Evolutionary conservation across 2,113 vertebrate species (phyloP), one percentile per base, ranked within the genome.

Genomic region (Syrmaticus mikado): DNA sequence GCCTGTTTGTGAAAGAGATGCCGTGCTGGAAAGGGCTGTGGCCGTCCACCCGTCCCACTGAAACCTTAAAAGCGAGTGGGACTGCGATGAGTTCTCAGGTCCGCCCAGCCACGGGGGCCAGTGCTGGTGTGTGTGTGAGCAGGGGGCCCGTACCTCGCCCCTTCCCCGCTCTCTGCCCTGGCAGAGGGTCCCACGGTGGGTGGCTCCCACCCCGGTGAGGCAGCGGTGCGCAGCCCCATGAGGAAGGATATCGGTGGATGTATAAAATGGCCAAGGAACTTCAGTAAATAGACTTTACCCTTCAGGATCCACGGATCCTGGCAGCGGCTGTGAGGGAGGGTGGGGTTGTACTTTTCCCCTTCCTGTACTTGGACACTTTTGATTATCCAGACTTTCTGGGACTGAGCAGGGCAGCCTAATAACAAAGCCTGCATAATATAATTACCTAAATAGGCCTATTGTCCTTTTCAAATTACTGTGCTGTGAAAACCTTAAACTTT

Each of bases 271-370:
- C 86, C 81, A 89, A 75, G 88, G 92, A 96, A 71, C 84, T 88
- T 93, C 32, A 16, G 76, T 91, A 87, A 84, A 90, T 93, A 91
- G 90, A 81, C 92, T 95, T 94, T 94, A 88, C 80, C 82, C 90
- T 93, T 86, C 87, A 84, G 36, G 84, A 90, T 91, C 76, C 93
- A 93, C 83, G 92, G 92, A 77, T 93, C 84, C 82, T 95, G 94
- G 94, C 96, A 93, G 80, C 75, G 30, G 86, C 78, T 95, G 83
- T 74, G 67, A 71, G 8, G 92, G 90, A 92, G 90, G 93, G 94
- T 94, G 96, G 93, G 90, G 96, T 85, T 95, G 93, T 93, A 93
- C 95, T 96, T 97, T 94, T 93, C 86, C 92, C 94, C 92, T 97
- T 97, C 92, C 94, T 96, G 94, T 94, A 77, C 87, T 93, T 95